Conservation (phyloP, 2,797 vertebrate genomes). For the Tokudaia muenninki region DNA sequence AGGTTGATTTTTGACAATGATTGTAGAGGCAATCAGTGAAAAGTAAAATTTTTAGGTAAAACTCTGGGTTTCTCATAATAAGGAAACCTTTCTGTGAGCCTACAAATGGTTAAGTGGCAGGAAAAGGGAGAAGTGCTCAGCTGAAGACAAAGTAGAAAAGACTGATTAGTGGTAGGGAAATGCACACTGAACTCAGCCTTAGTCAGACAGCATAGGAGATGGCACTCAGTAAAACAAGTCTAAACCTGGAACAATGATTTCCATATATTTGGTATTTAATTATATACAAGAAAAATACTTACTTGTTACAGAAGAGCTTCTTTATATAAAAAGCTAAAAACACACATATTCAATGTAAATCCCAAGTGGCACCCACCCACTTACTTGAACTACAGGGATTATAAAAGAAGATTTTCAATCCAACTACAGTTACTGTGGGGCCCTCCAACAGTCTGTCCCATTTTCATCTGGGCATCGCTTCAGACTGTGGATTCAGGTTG, state of each 20-base stretch:
- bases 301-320: slow-evolving; percentile 65
- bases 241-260: slow-evolving; percentile 35
- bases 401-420: slow-evolving; percentile 54
- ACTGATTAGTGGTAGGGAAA: slow-evolving; percentile 51
- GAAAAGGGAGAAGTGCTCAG: background rate
- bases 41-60: slow-evolving; percentile 37
- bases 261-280: slow-evolving; percentile 26
- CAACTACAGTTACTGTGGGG: slow-evolving; percentile 55
- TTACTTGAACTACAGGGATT: slow-evolving; percentile 19
- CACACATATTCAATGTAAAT: slow-evolving; percentile 62
- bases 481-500: slow-evolving; percentile 39
- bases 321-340: slow-evolving; percentile 73
- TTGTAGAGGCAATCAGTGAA: slow-evolving; percentile 46
- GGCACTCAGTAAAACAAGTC: slow-evolving; percentile 3
- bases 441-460: slow-evolving; percentile 20
- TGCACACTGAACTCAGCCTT: slow-evolving; percentile 23
- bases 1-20: slow-evolving; percentile 57
- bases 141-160: slow-evolving; percentile 29
- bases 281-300: slow-evolving; percentile 38
- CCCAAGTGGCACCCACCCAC: slow-evolving; percentile 66
- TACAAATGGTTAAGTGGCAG: slow-evolving; percentile 54
- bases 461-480: slow-evolving; percentile 60
- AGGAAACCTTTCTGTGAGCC: slow-evolving; percentile 29
- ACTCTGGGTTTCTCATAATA: slow-evolving; percentile 45
- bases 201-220: slow-evolving; percentile 29